A percentile compares a stretch with the other conserved stretches of the same genome.
Conservation (phyloP, 35 echinoderm and acorn worm species). For the Ptychodera flava region DNA sequence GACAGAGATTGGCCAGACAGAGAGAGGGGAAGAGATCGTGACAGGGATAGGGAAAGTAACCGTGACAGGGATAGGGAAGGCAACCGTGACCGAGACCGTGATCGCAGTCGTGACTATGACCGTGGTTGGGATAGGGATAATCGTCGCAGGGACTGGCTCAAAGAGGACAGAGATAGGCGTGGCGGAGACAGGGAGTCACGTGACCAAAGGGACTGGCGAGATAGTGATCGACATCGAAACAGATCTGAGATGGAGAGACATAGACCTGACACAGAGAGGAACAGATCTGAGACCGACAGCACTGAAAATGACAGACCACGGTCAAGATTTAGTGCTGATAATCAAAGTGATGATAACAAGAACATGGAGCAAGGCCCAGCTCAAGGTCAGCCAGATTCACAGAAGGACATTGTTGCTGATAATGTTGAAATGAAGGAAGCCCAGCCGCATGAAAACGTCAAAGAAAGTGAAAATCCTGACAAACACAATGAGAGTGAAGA, state of each 20-base stretch:
- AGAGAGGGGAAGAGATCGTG: constrained; percentile 33
- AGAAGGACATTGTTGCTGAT: too few species aligned
- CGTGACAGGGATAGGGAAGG: constrained; percentile 52
- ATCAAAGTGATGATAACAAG: constrained; percentile 5
- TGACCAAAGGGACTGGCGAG: constrained; percentile 16
- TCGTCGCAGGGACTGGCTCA: constrained; percentile 32
- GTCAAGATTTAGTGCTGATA: not conserved
- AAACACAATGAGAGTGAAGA: constrained; percentile 1
- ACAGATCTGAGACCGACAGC: constrained; percentile 20
- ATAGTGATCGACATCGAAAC: constrained; percentile 30
- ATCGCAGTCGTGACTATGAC: constrained; percentile 20
- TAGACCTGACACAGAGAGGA: constrained; percentile 35
- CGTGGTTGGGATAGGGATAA: constrained; percentile 54
- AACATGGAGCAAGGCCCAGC: constrained; percentile 10
- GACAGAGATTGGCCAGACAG: constrained; percentile 20
- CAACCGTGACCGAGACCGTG: constrained; percentile 58
- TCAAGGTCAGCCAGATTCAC: constrained; percentile 18
- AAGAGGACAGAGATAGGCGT: constrained; percentile 24
- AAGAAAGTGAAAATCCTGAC: too few species aligned
- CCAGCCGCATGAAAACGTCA: too few species aligned
- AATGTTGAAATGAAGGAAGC: too few species aligned
- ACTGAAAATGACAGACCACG: constrained; percentile 2
- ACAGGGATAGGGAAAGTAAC: constrained; percentile 23
- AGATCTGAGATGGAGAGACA: too few species aligned
- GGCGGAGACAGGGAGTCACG: constrained; percentile 18